Evolutionary conservation across 1,140 invertebrate genomes (phyloP).

Genomic region (roundworm (Caenorhabditis elegans)): WBcel235 BX284604.4:8193501-8194000

Average conservation of each 20-base stretch:
- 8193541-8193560: neutral
- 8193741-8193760: constrained; percentile 26
- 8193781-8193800: no score
- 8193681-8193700: constrained; percentile 20
- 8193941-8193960: neutral
- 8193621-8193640: neutral
- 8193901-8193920: constrained; percentile 3
- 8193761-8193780: no score
- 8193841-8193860: no score
- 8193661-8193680: constrained; percentile 32
- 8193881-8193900: no score
- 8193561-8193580: no score
- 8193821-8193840: neutral
- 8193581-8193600: neutral
- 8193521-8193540: no score
- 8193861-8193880: no score
- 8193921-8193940: neutral
- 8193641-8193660: neutral
- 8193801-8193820: neutral
- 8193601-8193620: constrained; percentile 4
- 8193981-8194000: constrained; percentile 23
- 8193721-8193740: neutral
- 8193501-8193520: no score
- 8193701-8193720: neutral
- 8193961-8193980: constrained; percentile 29